Conservation (phyloP, 2,888 invertebrate genomes). For the Ceraclea dissimilis region DNA sequence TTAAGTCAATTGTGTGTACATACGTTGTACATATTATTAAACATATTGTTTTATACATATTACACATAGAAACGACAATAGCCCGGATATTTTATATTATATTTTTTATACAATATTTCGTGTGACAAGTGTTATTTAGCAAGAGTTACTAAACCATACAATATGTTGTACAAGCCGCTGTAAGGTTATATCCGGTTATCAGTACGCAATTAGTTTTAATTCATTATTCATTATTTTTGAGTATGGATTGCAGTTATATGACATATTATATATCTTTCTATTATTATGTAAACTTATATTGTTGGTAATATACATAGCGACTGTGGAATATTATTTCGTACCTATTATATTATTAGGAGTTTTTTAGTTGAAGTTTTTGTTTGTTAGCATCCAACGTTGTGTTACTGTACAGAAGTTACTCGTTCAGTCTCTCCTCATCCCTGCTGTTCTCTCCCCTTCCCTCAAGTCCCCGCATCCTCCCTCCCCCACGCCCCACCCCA, state of each 20-base stretch:
- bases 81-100: slow-evolving; percentile 1
- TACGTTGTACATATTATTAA: background rate
- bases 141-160: too few species aligned
- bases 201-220: too few species aligned
- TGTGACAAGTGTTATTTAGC: background rate
- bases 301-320: slow-evolving; percentile 12
- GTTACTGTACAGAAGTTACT: slow-evolving; percentile 21
- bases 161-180: too few species aligned
- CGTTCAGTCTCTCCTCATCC: slow-evolving; percentile 7
- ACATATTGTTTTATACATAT: background rate
- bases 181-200: too few species aligned
- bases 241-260: background rate
- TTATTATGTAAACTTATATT: too few species aligned
- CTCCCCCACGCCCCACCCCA: slow-evolving; percentile 3
- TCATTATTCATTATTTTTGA: too few species aligned
- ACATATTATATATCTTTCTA: too few species aligned
- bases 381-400: slow-evolving; percentile 19
- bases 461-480: background rate
- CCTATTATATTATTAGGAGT: slow-evolving; percentile 6
- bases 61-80: background rate
- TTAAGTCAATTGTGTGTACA: background rate
- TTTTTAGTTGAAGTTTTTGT: slow-evolving; percentile 14
- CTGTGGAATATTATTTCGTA: slow-evolving; percentile 11
- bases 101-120: background rate
- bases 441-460: background rate